Evolutionary conservation across 2,888 invertebrate species (phyloP).

Genomic region (Mylabris sibirica): DNA sequence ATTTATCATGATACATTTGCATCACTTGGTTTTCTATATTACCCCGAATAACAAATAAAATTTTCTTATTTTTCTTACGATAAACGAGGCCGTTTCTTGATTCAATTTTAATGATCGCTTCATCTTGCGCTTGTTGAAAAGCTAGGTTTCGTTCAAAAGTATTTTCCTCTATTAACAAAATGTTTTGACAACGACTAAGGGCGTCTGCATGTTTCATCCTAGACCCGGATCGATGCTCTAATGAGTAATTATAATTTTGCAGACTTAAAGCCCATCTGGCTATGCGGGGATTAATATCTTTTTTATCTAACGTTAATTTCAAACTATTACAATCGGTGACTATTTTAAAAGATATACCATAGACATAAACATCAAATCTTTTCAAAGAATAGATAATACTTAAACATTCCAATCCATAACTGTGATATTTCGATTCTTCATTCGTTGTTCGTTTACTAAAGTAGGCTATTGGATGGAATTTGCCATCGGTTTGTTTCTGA

Average conservation of each 20-base stretch:
- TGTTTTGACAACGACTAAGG: slow-evolving; percentile 24
- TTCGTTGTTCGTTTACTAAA: slow-evolving; percentile 45
- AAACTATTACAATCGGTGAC: slow-evolving; percentile 36
- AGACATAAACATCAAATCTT: slow-evolving; percentile 38
- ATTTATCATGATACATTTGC: slow-evolving; percentile 39
- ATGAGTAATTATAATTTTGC: slow-evolving; percentile 29
- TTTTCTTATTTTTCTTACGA: slow-evolving; percentile 10
- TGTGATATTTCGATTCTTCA: slow-evolving; percentile 43
- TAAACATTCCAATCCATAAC: slow-evolving; percentile 48
- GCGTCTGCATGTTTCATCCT: slow-evolving; percentile 35
- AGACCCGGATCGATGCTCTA: slow-evolving; percentile 33
- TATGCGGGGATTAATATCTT: slow-evolving; percentile 32
- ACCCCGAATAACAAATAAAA: slow-evolving; percentile 27
- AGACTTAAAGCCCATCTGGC: slow-evolving; percentile 27
- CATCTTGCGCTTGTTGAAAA: slow-evolving; percentile 30
- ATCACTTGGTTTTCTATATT: slow-evolving; percentile 40
- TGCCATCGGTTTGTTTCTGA: slow-evolving; percentile 33
- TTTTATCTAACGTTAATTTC: slow-evolving; percentile 27
- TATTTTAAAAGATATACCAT: slow-evolving; percentile 32
- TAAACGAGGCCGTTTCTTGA: slow-evolving; percentile 36
- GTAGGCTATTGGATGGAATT: slow-evolving; percentile 47
- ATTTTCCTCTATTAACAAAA: slow-evolving; percentile 35
- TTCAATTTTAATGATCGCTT: slow-evolving; percentile 33
- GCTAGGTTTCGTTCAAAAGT: slow-evolving; percentile 34
- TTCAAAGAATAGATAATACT: slow-evolving; percentile 44